Evolutionary conservation across 37 sponge, comb jelly and placozoan species (phyloP), one percentile per base, ranked within the genome.

Genomic region (Amphimedon queenslandica): DNA sequence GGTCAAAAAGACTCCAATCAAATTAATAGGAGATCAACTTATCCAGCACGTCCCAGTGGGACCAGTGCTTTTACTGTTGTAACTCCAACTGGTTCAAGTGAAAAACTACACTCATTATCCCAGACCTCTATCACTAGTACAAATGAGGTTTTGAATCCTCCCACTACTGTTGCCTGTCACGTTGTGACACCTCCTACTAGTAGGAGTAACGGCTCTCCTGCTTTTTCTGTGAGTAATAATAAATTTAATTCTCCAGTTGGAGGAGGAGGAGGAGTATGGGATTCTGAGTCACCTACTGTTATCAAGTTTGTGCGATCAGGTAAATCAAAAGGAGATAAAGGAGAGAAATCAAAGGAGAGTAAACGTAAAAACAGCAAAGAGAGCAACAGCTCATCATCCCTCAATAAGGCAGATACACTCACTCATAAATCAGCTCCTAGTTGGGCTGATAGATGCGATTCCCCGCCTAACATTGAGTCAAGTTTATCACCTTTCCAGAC

Each of bases 141-240:
- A 25, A 13, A 47, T 13, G 28, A n/a, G 28, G 5, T 25, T 11
- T 6, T 60, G 5, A 47, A 47, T 47, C 23, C 61, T 6, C 61
- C 28, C 5, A 60, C 61, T 60, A 60, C 61, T 60, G 28, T n/a
- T 25, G 27, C 61, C 27, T 60, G 61, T 60, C 21, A 11, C 21
- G 61, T 60, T n/a, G 61, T 60, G 5, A 60, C 61, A 11, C 61
- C 61, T 60, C 61, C 61, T n/a, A 60, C 28, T 6, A 60, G 27
- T 60, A 13, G 61, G 5, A 25, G 24, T 60, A 60, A n/a, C 21
- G 61, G 61, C 61, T 60, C 61, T 60, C 61, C 61, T 11, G 61
- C 61, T 5, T 60, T 60, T 60, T 11, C 61, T 60, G 61, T 60
- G 27, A 6, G 27, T 6, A n/a, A 13, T 47, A 8, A 18, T 47